Percentiles rank a stretch among this genome's conserved stretches.
Evolutionary conservation across 2,888 invertebrate genomes (phyloP).

Genomic region (Tromatobia lineatoria): DNA sequence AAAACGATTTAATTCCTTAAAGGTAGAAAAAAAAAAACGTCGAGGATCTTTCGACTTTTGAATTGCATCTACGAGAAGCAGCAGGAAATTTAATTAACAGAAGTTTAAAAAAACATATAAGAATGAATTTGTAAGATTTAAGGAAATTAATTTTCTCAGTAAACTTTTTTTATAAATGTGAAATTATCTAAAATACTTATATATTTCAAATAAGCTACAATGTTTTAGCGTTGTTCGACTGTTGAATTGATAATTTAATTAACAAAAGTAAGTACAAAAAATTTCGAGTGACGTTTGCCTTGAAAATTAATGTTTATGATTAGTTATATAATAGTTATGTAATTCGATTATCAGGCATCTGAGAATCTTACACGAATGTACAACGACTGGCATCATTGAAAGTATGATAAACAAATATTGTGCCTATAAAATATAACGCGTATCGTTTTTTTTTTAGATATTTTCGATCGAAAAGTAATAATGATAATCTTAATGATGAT

Average conservation of each 20-base stretch:
- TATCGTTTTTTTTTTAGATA: constrained; percentile 49
- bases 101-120: neutral
- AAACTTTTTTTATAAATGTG: too few relatives aligned
- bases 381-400: constrained; percentile 79
- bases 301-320: constrained; percentile 25
- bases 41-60: too few relatives aligned
- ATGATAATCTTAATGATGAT: constrained; percentile 25
- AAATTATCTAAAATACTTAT: too few relatives aligned
- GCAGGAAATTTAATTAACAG: neutral
- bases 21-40: too few relatives aligned
- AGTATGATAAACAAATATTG: constrained; percentile 73
- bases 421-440: constrained; percentile 73
- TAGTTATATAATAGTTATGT: constrained; percentile 41
- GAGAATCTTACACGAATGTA: constrained; percentile 66
- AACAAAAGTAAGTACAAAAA: constrained; percentile 2
- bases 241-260: neutral
- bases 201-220: neutral
- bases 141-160: too few relatives aligned
- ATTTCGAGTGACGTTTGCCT: constrained; percentile 8
- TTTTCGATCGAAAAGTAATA: constrained; percentile 4
- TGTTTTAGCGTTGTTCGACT: neutral
- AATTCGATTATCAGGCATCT: constrained; percentile 53
- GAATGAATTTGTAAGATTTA: neutral
- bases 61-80: neutral
- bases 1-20: too few relatives aligned